Base-by-base conservation (phyloP, 2,113 vertebrate genomes). In the Poecilia latipinna region DNA sequence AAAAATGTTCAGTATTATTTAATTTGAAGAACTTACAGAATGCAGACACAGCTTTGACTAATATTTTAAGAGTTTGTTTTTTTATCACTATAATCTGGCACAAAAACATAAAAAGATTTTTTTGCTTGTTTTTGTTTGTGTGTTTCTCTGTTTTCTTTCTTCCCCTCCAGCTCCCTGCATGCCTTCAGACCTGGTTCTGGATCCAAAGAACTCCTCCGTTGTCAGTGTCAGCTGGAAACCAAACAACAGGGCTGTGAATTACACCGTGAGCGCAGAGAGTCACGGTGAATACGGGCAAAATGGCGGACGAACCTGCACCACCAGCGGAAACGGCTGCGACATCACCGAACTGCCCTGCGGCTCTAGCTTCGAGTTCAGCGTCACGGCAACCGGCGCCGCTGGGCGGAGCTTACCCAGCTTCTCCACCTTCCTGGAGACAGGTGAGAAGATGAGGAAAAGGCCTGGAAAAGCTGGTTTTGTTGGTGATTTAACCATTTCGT, bases 381-480 rank as follows among this genome's bases (percentile, higher is more conserved):
- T 83, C 8, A 77, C 82, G 33, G 97, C 97, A 0, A 90, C 69
- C 65, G 94, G 94, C 2, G 28, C 78, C 4, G 93, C 90, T 0
- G 96, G 97, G 62, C 70, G 69, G 42, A 98, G 97, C 83, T 94
- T 97, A 71, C 95, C 97, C 80, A 98, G 97, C 91, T 97, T 94
- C 94, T 95, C 91, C 1, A 73, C 95, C 4, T 89, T 89, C 32
- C 85, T 97, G 44, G 96, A 97, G 89, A 98, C 96, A 84, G 96
- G 96, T 97, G 67, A 67, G 82, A 1, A 1, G 11, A 70, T 3
- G 0, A 1, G 0, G 24, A 70, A 54, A 22, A 77, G 4, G 2
- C 35, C 63, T 26, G 61, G 32, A 8, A n/a, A 65, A 35, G 31
- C 12, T 39, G 8, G 8, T 19, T 17, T n/a, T 70, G 31, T 35